Evolutionary conservation across 1,140 invertebrate species (phyloP).

Genomic region (Drosophila novamexicana): DNA sequence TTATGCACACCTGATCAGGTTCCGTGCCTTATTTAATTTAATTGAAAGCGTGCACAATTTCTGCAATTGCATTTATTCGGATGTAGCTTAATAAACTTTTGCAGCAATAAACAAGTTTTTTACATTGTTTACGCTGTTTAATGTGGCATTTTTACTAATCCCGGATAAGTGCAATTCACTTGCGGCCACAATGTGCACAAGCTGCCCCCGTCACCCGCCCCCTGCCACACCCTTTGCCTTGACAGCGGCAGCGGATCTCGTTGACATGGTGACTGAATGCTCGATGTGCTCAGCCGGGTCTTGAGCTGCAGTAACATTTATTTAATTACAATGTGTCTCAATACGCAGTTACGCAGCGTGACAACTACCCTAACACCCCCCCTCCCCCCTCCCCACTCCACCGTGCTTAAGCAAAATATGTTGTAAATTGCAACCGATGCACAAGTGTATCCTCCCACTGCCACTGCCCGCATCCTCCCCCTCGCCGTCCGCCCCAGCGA

Average conservation of each 20-base stretch:
- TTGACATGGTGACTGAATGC: conserved; percentile 62
- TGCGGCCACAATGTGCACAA: conserved; percentile 49
- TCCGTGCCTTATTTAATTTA: not conserved
- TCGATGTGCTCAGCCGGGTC: conserved; percentile 1
- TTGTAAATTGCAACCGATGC: conserved; percentile 49
- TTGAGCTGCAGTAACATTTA: conserved; percentile 39
- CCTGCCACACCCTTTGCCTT: not conserved
- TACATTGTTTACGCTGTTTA: conserved; percentile 66
- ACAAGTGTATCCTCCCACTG: conserved; percentile 34
- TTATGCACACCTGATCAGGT: not conserved
- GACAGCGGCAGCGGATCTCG: conserved; percentile 6
- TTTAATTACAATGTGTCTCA: conserved; percentile 73
- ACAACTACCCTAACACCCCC: not conserved
- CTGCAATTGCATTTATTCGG: not conserved
- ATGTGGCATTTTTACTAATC: conserved; percentile 74
- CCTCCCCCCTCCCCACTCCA: too few relatives aligned
- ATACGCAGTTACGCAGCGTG: conserved; percentile 14
- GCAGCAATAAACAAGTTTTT: not conserved
- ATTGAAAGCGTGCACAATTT: not conserved
- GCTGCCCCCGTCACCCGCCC: not conserved
- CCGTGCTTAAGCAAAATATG: not conserved
- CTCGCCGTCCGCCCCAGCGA: not conserved
- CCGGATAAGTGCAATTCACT: conserved; percentile 68
- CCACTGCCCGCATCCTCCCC: not conserved
- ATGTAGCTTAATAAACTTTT: too few relatives aligned